A percentile compares a stretch with the other conserved stretches of the same genome.
phyloP scores from a whole-genome alignment of 1,140 invertebrate genomes.

The Cryptotermes secundus region DNA sequence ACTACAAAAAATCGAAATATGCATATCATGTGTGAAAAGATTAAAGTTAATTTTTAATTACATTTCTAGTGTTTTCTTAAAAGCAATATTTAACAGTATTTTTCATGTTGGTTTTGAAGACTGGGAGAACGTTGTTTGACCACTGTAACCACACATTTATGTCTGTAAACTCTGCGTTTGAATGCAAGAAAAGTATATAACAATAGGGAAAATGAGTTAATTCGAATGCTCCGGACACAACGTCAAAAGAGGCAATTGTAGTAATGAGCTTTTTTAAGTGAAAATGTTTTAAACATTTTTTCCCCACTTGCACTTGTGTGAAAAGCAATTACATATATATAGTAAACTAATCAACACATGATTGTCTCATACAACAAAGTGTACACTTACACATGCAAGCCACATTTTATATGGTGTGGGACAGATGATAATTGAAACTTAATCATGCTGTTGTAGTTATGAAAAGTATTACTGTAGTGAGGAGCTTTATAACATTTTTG shows the following conservation, averaged over 20 bases:
- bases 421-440: background rate
- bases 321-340: slow-evolving; percentile 5
- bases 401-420: slow-evolving; percentile 5
- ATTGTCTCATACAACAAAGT: slow-evolving; percentile 8
- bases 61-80: background rate
- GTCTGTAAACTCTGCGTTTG: slow-evolving; percentile 1
- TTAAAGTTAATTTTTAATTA: background rate
- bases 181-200: background rate
- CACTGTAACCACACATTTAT: background rate
- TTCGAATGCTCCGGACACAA: background rate
- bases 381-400: slow-evolving; percentile 4
- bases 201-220: background rate
- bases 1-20: background rate
- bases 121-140: background rate
- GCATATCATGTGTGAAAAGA: background rate
- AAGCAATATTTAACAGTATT: slow-evolving; percentile 18
- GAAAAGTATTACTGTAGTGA: background rate
- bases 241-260: background rate
- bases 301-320: background rate
- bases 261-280: background rate
- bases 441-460: background rate
- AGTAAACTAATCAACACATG: background rate
- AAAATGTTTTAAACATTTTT: background rate
- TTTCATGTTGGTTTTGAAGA: background rate
- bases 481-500: slow-evolving; percentile 9